A percentile compares a stretch with the other conserved stretches of the same genome.
phyloP scores from a whole-genome alignment of 2,888 invertebrate species.

The Nephrotoma guestfalica region DNA sequence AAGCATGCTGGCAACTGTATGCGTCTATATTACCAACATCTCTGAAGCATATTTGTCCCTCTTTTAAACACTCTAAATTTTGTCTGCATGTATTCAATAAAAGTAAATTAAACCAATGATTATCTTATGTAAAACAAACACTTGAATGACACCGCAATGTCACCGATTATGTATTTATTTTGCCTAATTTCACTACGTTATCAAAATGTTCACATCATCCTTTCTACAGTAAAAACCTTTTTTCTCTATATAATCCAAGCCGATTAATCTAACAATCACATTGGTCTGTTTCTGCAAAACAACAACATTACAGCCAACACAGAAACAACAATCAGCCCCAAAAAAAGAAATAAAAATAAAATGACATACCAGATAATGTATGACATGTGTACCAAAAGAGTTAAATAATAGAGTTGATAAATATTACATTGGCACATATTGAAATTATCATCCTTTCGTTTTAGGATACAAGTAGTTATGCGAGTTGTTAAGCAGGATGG shows the following conservation, averaged over 20 bases:
- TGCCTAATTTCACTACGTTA: neutral
- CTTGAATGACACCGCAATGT: neutral
- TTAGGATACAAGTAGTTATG: neutral
- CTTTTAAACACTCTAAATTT: too few relatives aligned
- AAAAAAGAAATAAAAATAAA: too few relatives aligned
- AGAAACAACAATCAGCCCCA: neutral
- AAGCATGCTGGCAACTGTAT: too few relatives aligned
- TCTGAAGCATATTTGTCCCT: too few relatives aligned
- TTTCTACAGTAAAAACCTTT: neutral
- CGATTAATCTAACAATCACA: neutral
- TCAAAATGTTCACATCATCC: neutral
- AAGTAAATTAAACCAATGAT: neutral
- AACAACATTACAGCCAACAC: neutral
- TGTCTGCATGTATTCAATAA: too few relatives aligned
- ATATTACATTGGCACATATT: neutral
- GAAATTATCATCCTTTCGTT: neutral
- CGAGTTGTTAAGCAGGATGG: neutral
- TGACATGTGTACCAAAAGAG: neutral
- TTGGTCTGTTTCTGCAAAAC: neutral
- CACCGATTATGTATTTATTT: neutral
- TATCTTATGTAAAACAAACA: neutral
- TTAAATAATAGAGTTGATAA: neutral
- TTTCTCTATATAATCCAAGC: neutral
- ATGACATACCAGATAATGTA: neutral
- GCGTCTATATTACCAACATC: too few relatives aligned